Evolutionary conservation across 2,797 vertebrate genomes (phyloP), one percentile per base, ranked within the genome.

Genomic region (Neostethus bicornis): DNA sequence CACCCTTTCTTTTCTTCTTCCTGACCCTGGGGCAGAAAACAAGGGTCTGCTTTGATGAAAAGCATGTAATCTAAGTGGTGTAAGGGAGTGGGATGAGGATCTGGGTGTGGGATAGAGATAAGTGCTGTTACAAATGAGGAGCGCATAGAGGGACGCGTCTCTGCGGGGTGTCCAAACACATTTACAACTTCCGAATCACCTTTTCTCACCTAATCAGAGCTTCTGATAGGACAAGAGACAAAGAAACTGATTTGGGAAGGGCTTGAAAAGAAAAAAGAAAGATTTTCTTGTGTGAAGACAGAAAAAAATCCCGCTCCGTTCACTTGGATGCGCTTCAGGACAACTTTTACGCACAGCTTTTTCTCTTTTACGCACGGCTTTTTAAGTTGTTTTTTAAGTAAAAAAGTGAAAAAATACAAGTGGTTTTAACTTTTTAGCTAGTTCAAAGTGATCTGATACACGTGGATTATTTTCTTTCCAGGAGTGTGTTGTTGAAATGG

Each of bases 181-280:
- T 61, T 51, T 75, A 53, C 67, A 35, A 77, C 79, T 85, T 84
- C 80, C 65, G 66, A 69, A 44, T 62, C 41, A 37, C 20, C 44
- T 52, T 55, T 84, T 82, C 66, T 74, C 73, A 83, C 86, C 80
- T 84, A 77, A 84, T 47, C 54, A 16, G 50, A 31, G 47, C 52
- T 51, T 48, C 61, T 45, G 82, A 82, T 83, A 61, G 80, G 73
- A 35, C 31, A 0, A 28, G 7, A 68, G 62, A 86, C 80, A 83
- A 79, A 78, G 55, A 56, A 7, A 8, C 48, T 25, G 70, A 68
- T 79, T 55, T 64, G 61, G 64, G 56, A 0, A 35, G 57, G 49
- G 68, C 62, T 75, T 17, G 52, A 67, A 20, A 50, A 12, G 42
- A 17, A 43, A 26, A 57, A 37, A 42, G 32, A 10, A 17, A 29